Percentiles rank a stretch among this genome's conserved stretches.
phyloP scores from a whole-genome alignment of 2,888 invertebrate species.

The Drosophila putrida region DNA sequence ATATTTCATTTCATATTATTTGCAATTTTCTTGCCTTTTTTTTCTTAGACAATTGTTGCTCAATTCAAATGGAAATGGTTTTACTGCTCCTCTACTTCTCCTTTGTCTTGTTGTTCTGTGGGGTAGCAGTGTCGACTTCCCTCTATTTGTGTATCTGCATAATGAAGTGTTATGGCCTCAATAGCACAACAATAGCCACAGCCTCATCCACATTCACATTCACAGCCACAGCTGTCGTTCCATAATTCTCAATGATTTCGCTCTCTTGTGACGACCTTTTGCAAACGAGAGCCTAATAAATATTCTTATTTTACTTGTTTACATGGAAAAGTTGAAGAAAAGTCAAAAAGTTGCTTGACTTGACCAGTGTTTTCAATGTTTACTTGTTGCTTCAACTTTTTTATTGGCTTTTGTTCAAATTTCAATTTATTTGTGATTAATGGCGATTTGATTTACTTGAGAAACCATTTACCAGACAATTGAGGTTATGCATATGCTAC shows the following conservation, averaged over 20 bases:
- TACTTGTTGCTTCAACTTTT: slow-evolving; percentile 43
- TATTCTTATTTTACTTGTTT: slow-evolving; percentile 20
- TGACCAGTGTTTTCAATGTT: slow-evolving; percentile 25
- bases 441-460: slow-evolving; percentile 50
- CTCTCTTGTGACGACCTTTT: slow-evolving; percentile 34
- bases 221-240: slow-evolving; percentile 12
- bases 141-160: slow-evolving; percentile 43
- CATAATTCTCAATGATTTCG: slow-evolving; percentile 42
- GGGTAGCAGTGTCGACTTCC: slow-evolving; percentile 4
- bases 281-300: slow-evolving; percentile 26
- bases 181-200: slow-evolving; percentile 45
- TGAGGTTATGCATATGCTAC: neutral
- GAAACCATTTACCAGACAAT: slow-evolving; percentile 24
- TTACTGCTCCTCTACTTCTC: neutral
- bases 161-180: slow-evolving; percentile 62
- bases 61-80: slow-evolving; percentile 73
- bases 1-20: slow-evolving; percentile 53
- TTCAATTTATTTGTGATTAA: slow-evolving; percentile 55
- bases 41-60: slow-evolving; percentile 65
- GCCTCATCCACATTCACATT: slow-evolving; percentile 3
- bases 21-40: slow-evolving; percentile 50
- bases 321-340: slow-evolving; percentile 34
- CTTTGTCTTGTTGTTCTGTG: neutral
- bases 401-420: slow-evolving; percentile 34
- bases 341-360: slow-evolving; percentile 38